Evolutionary conservation across 2,797 vertebrate genomes (phyloP).

Genomic region (Halcyon chelicuti): DNA sequence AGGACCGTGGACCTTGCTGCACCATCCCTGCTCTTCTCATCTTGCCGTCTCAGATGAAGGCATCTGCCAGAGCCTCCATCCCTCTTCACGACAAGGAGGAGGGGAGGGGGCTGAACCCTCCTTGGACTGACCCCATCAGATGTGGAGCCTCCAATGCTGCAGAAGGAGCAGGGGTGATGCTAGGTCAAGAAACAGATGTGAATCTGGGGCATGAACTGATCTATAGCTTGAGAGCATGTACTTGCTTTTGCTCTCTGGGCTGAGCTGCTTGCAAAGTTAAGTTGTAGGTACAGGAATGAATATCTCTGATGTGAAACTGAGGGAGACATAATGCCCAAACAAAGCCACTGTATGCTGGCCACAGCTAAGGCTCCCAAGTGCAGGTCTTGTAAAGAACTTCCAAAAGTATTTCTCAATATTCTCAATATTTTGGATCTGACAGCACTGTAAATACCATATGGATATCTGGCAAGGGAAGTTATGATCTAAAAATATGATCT

Average conservation of each 20-base stretch:
- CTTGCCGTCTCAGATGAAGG: neutral
- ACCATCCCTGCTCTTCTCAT: neutral
- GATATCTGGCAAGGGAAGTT: neutral
- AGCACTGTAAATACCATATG: neutral
- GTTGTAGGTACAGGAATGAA: neutral
- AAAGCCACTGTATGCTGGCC: neutral
- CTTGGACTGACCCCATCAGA: neutral
- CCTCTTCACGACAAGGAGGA: neutral
- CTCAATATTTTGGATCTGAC: neutral
- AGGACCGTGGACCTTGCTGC: neutral
- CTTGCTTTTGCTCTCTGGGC: neutral
- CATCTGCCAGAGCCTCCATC: neutral
- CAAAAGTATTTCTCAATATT: neutral
- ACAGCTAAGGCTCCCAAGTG: neutral
- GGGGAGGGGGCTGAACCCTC: neutral
- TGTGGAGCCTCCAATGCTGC: neutral
- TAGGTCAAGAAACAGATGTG: constrained; percentile 34
- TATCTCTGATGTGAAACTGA: neutral
- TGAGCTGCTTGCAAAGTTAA: neutral
- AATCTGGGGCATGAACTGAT: neutral
- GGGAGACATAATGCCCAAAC: rapidly evolving
- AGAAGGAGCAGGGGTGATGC: neutral
- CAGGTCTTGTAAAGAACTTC: neutral
- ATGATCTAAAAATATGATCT: neutral
- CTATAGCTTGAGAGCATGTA: neutral